A percentile compares a stretch with the other conserved stretches of the same genome.
Conservation (phyloP, 2,113 vertebrate species). For the Epinephelus fuscoguttatus region DNA sequence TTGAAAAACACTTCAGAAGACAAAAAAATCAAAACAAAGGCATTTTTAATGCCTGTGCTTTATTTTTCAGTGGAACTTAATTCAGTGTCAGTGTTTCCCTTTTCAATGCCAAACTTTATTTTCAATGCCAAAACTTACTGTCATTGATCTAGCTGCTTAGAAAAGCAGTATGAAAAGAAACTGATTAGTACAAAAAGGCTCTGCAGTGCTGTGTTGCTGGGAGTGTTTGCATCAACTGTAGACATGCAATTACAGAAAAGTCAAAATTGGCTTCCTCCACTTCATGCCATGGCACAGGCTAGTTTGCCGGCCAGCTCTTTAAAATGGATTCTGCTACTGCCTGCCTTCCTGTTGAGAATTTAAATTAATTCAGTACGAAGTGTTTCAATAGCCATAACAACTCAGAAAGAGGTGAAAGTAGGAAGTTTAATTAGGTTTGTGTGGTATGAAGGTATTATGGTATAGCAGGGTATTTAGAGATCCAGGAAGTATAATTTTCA, state of each 20-base stretch:
- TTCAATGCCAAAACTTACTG: too few relatives aligned
- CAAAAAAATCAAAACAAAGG: too few relatives aligned
- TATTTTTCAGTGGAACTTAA: too few relatives aligned
- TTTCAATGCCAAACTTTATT: too few relatives aligned
- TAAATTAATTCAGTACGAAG: not conserved
- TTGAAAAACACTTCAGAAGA: too few relatives aligned
- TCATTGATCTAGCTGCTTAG: too few relatives aligned
- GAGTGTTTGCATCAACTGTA: not conserved
- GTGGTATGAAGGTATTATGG: too few relatives aligned
- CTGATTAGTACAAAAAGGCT: not conserved
- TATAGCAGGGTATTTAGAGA: too few relatives aligned
- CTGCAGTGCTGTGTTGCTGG: not conserved
- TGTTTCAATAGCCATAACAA: not conserved
- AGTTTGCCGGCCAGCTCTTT: not conserved
- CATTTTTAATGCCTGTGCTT: too few relatives aligned
- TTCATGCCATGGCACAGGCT: not conserved
- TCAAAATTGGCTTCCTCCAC: not conserved
- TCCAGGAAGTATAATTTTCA: too few relatives aligned
- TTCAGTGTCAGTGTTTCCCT: too few relatives aligned
- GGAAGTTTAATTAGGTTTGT: not conserved
- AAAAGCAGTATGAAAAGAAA: too few relatives aligned
- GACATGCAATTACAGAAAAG: not conserved
- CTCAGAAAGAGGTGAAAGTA: not conserved
- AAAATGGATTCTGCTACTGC: constrained; percentile 1
- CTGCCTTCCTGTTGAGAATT: not conserved